Evolutionary conservation across 1,140 invertebrate species (phyloP), one percentile per base, ranked within the genome.

Genomic region (Harlomillsia oculata): DNA sequence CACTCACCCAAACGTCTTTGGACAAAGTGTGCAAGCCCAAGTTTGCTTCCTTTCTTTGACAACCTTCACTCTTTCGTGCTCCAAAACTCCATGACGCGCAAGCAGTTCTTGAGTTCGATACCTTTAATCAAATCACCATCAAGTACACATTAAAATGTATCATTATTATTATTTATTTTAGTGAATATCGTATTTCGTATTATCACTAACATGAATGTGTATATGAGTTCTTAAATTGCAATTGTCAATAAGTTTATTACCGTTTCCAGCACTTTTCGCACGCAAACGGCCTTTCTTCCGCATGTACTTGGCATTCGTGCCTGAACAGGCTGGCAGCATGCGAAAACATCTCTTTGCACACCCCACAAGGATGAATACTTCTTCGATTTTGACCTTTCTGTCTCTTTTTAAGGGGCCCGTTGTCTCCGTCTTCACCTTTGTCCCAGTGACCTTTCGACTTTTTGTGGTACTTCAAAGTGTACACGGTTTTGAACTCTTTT

Each of bases 201-300:
- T n/a, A n/a, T n/a, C n/a, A n/a, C n/a, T n/a, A n/a, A n/a, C n/a
- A n/a, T n/a, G n/a, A n/a, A n/a, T n/a, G n/a, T n/a, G n/a, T n/a
- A n/a, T n/a, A n/a, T n/a, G n/a, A n/a, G n/a, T n/a, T n/a, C n/a
- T n/a, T n/a, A n/a, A n/a, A n/a, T n/a, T n/a, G n/a, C n/a, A n/a
- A n/a, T n/a, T n/a, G n/a, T n/a, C n/a, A n/a, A n/a, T n/a, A n/a
- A n/a, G n/a, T n/a, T n/a, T n/a, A n/a, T n/a, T n/a, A n/a, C n/a
- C n/a, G n/a, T n/a, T 48, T 48, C 45, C 45, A 48, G n/a, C 45
- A 48, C n/a, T 34, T 32, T 3, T 48, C 45, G 6, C 45, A 48
- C 2, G 28, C 45, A 20, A 48, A 48, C 1, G 45, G 45, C 5
- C 45, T 8, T 13, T 32, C 28, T 16, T 48, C 45, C 16, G 23